Conservation (phyloP, 2,113 vertebrate species). For the Procavia capensis region DNA sequence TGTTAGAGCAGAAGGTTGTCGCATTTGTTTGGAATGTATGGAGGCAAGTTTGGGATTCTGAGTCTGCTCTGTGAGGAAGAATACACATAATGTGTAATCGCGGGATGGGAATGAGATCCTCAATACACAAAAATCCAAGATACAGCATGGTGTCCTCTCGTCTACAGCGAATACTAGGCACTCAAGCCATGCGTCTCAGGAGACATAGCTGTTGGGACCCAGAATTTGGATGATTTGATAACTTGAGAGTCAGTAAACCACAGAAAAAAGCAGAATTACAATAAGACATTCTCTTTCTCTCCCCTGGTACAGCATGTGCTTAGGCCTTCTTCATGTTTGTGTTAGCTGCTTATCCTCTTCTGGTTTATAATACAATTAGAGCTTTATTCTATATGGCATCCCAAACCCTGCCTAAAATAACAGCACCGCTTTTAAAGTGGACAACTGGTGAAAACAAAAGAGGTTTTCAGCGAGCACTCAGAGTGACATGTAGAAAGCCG, state of each 20-base stretch:
- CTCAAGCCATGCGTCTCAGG: background rate
- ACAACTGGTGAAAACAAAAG: conserved; percentile 68
- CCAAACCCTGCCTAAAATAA: conserved; percentile 65
- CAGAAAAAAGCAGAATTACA: conserved; percentile 23
- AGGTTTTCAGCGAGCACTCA: conserved; percentile 72
- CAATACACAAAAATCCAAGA: background rate
- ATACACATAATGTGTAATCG: background rate
- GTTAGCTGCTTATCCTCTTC: conserved; percentile 61
- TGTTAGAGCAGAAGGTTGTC: background rate
- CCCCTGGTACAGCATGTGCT: conserved; percentile 72
- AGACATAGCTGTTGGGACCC: background rate
- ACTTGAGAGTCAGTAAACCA: background rate
- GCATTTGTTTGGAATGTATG: background rate
- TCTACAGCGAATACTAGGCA: background rate
- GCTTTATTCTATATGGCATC: conserved; percentile 75
- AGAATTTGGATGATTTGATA: background rate
- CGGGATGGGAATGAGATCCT: background rate
- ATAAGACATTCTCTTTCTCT: background rate
- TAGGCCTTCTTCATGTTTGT: conserved; percentile 69
- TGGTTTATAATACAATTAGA: conserved; percentile 70
- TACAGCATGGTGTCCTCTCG: too few relatives aligned
- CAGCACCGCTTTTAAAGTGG: conserved; percentile 75
- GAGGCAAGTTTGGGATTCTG: background rate
- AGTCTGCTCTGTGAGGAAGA: background rate
- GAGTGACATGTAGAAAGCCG: conserved; percentile 56